A percentile compares a stretch with the other conserved stretches of the same genome.
Conservation (phyloP, 2,888 invertebrate species). For the Horisme vitalbata region DNA sequence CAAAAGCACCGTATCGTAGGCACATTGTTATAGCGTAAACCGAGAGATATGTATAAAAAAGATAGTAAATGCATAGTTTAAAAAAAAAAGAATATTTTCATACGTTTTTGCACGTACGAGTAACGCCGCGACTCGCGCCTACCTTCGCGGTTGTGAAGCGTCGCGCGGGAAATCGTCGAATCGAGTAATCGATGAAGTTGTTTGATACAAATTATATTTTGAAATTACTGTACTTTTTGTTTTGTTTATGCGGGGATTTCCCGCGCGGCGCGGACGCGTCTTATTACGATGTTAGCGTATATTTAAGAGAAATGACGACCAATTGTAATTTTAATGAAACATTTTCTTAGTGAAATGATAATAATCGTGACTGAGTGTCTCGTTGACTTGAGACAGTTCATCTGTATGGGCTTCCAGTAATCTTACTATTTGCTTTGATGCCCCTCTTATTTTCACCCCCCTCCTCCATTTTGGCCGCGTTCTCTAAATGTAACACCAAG, state of each 20-base stretch:
- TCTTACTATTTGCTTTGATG: constrained; percentile 66
- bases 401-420: constrained; percentile 81
- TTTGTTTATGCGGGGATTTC: constrained; percentile 43
- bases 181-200: constrained; percentile 24
- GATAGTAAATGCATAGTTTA: constrained; percentile 72
- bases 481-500: constrained; percentile 18
- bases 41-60: constrained; percentile 70
- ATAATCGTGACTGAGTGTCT: constrained; percentile 77
- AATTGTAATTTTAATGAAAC: constrained; percentile 68
- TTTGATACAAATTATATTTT: constrained; percentile 29
- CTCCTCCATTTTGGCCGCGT: constrained; percentile 25
- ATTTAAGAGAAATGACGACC: constrained; percentile 72
- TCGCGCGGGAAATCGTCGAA: constrained; percentile 19
- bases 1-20: constrained; percentile 73
- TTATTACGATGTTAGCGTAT: constrained; percentile 67
- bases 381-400: constrained; percentile 56
- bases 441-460: constrained; percentile 40
- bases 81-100: constrained; percentile 75
- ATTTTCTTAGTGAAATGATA: constrained; percentile 74
- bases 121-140: constrained; percentile 62
- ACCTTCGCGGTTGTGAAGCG: constrained; percentile 44
- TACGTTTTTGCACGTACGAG: constrained; percentile 83
- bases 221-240: constrained; percentile 20
- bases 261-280: constrained; percentile 50
- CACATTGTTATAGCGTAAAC: constrained; percentile 77